phyloP scores from a whole-genome alignment of 2,113 vertebrate species.

The Capricornis sumatraensis region DNA sequence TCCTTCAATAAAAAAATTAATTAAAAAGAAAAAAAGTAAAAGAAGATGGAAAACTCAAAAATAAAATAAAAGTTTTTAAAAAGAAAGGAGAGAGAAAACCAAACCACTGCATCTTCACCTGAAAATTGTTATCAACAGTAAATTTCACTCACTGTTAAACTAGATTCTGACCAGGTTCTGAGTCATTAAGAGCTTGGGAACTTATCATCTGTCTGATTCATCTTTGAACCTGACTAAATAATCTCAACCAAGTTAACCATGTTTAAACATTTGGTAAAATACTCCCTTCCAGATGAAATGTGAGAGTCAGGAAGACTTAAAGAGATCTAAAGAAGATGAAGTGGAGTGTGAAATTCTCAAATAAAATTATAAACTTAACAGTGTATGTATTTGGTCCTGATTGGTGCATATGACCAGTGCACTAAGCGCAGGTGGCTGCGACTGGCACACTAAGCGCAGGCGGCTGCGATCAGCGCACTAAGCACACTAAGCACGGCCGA shows the following conservation, averaged over 20 bases:
- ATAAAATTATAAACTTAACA: conserved; percentile 75
- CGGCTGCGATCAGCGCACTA: rapidly evolving
- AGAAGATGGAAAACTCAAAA: not conserved
- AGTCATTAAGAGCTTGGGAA: conserved; percentile 4
- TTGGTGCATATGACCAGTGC: not conserved
- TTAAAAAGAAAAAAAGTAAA: not conserved
- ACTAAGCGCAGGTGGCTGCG: rapidly evolving
- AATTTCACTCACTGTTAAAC: conserved; percentile 34
- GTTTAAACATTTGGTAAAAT: conserved; percentile 56
- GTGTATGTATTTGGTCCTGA: conserved; percentile 61
- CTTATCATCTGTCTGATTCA: conserved; percentile 42
- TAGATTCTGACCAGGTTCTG: not conserved
- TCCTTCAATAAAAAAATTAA: not conserved
- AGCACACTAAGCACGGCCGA: rapidly evolving
- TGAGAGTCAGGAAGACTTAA: conserved; percentile 17
- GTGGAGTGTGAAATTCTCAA: conserved; percentile 70
- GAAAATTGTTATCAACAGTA: not conserved
- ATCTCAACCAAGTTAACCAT: conserved; percentile 39
- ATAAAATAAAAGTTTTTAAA: not conserved
- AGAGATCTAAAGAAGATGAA: conserved; percentile 67
- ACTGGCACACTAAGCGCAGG: too few relatives aligned
- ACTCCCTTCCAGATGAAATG: conserved; percentile 54
- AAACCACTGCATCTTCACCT: not conserved
- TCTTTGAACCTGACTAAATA: conserved; percentile 54
- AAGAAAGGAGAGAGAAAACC: not conserved